Percentiles rank a stretch among this genome's conserved stretches.
These are phyloP conservation scores for Drosophila austrosaltans DNA, from an alignment of 2,888 invertebrate genomes.

Conservation along the genomic window DNA sequence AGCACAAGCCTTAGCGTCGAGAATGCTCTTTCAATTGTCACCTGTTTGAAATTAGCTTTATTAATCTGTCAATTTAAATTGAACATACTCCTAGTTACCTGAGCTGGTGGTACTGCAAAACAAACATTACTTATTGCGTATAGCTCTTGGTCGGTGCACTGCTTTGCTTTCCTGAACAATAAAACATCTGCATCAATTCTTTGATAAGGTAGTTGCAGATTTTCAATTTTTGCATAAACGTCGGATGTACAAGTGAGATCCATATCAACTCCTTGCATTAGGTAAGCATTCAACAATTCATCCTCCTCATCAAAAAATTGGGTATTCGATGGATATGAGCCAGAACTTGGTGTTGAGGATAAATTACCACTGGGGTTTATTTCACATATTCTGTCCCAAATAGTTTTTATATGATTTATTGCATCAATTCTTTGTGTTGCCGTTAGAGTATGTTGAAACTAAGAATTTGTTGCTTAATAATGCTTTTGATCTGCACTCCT, in stretches of 20 bases:
- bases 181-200: background rate
- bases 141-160: constrained; percentile 20
- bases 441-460: constrained; percentile 32
- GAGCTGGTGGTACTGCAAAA: background rate
- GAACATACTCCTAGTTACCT: background rate
- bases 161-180: background rate
- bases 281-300: constrained; percentile 19
- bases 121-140: background rate
- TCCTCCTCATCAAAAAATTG: constrained; percentile 29
- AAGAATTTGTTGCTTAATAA: constrained; percentile 28
- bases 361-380: background rate
- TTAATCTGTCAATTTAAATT: constrained; percentile 23
- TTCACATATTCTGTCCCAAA: constrained; percentile 23
- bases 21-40: constrained; percentile 19
- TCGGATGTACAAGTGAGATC: constrained; percentile 17
- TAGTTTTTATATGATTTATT: constrained; percentile 25
- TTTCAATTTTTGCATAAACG: constrained; percentile 28
- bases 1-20: constrained; percentile 27
- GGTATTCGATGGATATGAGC: constrained; percentile 3
- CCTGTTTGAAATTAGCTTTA: constrained; percentile 10
- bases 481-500: constrained; percentile 21
- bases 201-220: constrained; percentile 17
- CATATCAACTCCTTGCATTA: constrained; percentile 12
- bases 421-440: constrained; percentile 23
- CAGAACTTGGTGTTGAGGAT: no score